A percentile compares a stretch with the other conserved stretches of the same genome.
These are phyloP conservation scores for Drosophila tanythrix DNA, from an alignment of 2,888 invertebrate species.

Conservation along the genomic window DNA sequence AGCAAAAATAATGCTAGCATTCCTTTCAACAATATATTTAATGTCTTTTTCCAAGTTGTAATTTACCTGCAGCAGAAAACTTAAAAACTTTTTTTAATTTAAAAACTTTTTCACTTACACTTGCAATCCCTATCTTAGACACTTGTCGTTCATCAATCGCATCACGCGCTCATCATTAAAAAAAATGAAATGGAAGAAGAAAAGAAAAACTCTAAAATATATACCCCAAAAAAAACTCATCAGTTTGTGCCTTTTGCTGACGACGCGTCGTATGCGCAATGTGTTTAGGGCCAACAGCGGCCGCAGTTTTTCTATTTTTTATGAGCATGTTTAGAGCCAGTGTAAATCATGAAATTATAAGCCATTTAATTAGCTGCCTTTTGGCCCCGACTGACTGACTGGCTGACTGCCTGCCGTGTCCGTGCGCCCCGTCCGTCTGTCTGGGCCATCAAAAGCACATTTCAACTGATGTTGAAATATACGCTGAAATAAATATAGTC, in stretches of 20 bases:
- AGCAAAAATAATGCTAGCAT: neutral
- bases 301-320: conserved; percentile 37
- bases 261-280: conserved; percentile 52
- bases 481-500: conserved; percentile 54
- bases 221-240: neutral
- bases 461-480: conserved; percentile 67
- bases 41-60: neutral
- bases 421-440: conserved; percentile 14
- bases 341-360: conserved; percentile 78
- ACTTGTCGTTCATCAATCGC: conserved; percentile 43
- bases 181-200: conserved; percentile 11
- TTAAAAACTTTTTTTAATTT: neutral
- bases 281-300: conserved; percentile 23
- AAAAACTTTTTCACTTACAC: conserved; percentile 7
- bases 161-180: conserved; percentile 43
- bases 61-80: neutral
- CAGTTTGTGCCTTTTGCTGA: conserved; percentile 23
- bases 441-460: conserved; percentile 62
- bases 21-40: neutral
- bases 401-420: conserved; percentile 14
- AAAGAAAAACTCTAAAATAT: neutral
- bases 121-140: conserved; percentile 1
- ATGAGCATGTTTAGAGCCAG: conserved; percentile 60
- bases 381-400: conserved; percentile 22
- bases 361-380: conserved; percentile 74